A percentile compares a stretch with the other conserved stretches of the same genome.
Evolutionary conservation across 2,888 invertebrate genomes (phyloP).

Genomic region (Byasa hedistus): DNA sequence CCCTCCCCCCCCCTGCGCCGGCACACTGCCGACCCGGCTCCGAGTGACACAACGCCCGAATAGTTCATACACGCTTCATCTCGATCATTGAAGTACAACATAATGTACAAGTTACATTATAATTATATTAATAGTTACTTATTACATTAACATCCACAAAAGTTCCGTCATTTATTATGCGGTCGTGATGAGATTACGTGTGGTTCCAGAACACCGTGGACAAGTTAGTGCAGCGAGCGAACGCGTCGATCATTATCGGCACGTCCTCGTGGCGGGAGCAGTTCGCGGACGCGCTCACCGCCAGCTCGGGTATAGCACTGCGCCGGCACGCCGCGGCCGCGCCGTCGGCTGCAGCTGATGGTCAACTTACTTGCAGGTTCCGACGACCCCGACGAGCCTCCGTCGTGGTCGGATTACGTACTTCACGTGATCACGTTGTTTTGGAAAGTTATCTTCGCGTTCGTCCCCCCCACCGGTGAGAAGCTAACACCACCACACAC

Average conservation of each 20-base stretch:
- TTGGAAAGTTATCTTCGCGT: constrained; percentile 99
- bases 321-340: background rate
- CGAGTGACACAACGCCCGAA: too few species aligned
- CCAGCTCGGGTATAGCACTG: constrained; percentile 88
- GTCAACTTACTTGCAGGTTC: constrained; percentile 33
- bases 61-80: too few species aligned
- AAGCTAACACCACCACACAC: background rate
- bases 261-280: constrained; percentile 99
- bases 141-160: too few species aligned
- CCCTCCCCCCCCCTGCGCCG: too few species aligned
- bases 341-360: too few species aligned
- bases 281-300: constrained; percentile 97
- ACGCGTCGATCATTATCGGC: constrained; percentile 94
- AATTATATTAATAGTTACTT: too few species aligned
- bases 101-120: too few species aligned
- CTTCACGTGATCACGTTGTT: constrained; percentile 97
- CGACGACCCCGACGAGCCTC: constrained; percentile 84
- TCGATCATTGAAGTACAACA: too few species aligned
- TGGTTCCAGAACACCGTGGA: constrained; percentile 93
- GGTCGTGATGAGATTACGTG: too few species aligned
- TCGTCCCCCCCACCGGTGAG: constrained; percentile 96
- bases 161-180: too few species aligned
- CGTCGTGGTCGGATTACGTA: constrained; percentile 94
- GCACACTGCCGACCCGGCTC: too few species aligned
- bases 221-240: constrained; percentile 97